These are phyloP conservation scores for Heteromyza rotundicornis DNA, from an alignment of 2,888 invertebrate genomes.

Conservation along the genomic window DNA sequence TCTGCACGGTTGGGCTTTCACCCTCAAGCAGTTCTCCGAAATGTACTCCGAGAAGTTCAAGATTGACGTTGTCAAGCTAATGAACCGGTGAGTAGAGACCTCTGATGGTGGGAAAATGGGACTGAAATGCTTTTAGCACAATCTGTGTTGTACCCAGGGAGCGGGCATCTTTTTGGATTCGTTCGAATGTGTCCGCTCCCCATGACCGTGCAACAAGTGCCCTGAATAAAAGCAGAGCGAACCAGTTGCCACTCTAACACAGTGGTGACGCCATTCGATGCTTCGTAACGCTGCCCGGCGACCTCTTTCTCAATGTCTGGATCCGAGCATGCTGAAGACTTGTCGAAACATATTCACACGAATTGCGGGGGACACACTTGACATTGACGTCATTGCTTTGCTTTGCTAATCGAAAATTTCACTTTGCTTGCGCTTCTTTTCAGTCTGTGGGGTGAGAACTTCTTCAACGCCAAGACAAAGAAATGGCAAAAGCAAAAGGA, in stretches of 20 bases:
- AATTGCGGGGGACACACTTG: too few species aligned
- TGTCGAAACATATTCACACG: slow-evolving; percentile 52
- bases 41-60: slow-evolving; percentile 99
- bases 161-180: slow-evolving; percentile 36
- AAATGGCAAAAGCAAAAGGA: slow-evolving; percentile 97
- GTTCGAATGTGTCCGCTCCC: slow-evolving; percentile 22
- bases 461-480: slow-evolving; percentile 96
- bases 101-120: background rate
- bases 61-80: slow-evolving; percentile 94
- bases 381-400: too few species aligned
- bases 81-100: slow-evolving; percentile 73
- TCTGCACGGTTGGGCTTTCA: slow-evolving; percentile 99
- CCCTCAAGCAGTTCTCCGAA: slow-evolving; percentile 98
- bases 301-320: slow-evolving; percentile 83
- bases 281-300: slow-evolving; percentile 74
- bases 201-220: slow-evolving; percentile 65
- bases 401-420: slow-evolving; percentile 2
- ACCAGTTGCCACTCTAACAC: background rate
- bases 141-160: slow-evolving; percentile 53
- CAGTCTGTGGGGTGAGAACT: slow-evolving; percentile 96
- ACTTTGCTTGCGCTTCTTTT: background rate
- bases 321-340: slow-evolving; percentile 68
- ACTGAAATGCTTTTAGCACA: slow-evolving; percentile 58
- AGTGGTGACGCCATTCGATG: slow-evolving; percentile 43
- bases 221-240: slow-evolving; percentile 71